These are phyloP conservation scores for Siniperca chuatsi DNA, from an alignment of 2,113 vertebrate species.

Conservation along the genomic window DNA sequence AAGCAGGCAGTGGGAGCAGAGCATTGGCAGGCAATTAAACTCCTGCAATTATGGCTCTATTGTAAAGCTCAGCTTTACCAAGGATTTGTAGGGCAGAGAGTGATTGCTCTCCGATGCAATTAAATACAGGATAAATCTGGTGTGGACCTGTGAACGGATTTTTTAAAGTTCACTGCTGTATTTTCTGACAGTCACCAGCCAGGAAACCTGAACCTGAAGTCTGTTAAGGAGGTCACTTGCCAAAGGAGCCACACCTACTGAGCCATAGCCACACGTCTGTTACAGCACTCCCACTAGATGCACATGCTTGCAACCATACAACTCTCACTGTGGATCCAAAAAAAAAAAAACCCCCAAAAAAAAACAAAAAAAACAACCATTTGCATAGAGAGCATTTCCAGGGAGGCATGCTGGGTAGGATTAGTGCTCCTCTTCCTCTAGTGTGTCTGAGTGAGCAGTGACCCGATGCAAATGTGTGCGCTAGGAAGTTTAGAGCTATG, in stretches of 20 bases:
- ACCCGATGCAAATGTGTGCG: slow-evolving; percentile 79
- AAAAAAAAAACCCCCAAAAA: background rate
- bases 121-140: slow-evolving; percentile 84
- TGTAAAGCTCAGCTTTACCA: slow-evolving; percentile 84
- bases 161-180: slow-evolving; percentile 69
- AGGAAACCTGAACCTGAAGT: slow-evolving; percentile 39
- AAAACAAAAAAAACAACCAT: slow-evolving; percentile 41
- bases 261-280: slow-evolving; percentile 5
- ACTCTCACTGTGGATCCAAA: slow-evolving; percentile 4
- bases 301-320: slow-evolving; percentile 31
- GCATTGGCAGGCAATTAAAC: slow-evolving; percentile 87
- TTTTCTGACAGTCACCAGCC: slow-evolving; percentile 49
- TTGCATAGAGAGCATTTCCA: slow-evolving; percentile 72
- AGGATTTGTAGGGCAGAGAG: slow-evolving; percentile 81
- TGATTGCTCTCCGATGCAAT: slow-evolving; percentile 84
- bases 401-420: slow-evolving; percentile 72
- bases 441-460: slow-evolving; percentile 76
- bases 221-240: slow-evolving; percentile 40
- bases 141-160: slow-evolving; percentile 72
- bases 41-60: slow-evolving; percentile 87
- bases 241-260: slow-evolving; percentile 23
- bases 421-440: slow-evolving; percentile 69
- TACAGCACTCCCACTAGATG: slow-evolving; percentile 5
- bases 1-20: slow-evolving; percentile 83
- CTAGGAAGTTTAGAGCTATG: slow-evolving; percentile 70